A percentile compares a stretch with the other conserved stretches of the same genome.
phyloP scores from a whole-genome alignment of 2,797 vertebrate species.

The Salmo trutta region DNA sequence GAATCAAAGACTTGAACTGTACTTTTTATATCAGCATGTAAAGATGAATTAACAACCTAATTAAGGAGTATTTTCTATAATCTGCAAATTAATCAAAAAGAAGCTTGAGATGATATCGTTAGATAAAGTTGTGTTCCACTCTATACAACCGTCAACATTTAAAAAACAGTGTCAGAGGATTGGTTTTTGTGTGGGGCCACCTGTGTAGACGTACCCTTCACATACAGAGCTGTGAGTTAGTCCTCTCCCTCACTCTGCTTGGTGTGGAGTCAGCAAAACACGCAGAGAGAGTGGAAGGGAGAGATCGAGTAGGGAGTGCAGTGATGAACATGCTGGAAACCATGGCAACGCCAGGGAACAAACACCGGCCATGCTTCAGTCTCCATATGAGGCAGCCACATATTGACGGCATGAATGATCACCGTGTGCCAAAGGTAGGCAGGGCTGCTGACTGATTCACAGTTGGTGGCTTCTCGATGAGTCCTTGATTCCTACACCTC shows the following conservation, averaged over 20 bases:
- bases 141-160: background rate
- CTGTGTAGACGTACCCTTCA: background rate
- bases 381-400: background rate
- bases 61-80: too few species aligned
- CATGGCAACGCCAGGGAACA: slow-evolving; percentile 34
- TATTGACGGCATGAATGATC: background rate
- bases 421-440: slow-evolving; percentile 19
- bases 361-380: slow-evolving; percentile 8
- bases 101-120: background rate
- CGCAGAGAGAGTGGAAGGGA: slow-evolving; percentile 5
- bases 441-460: slow-evolving; percentile 30
- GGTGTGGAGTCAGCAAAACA: background rate
- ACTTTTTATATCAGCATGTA: too few species aligned
- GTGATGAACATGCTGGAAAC: slow-evolving; percentile 36
- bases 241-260: background rate
- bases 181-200: background rate
- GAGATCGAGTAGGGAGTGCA: slow-evolving; percentile 19
- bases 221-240: background rate
- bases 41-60: too few species aligned
- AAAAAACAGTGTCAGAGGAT: background rate
- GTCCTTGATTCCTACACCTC: slow-evolving; percentile 33
- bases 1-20: too few species aligned
- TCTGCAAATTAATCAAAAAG: too few species aligned
- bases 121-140: background rate
- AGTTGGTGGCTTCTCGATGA: slow-evolving; percentile 22